Conservation (phyloP, 2,888 invertebrate species). For the Metellina segmentata region DNA sequence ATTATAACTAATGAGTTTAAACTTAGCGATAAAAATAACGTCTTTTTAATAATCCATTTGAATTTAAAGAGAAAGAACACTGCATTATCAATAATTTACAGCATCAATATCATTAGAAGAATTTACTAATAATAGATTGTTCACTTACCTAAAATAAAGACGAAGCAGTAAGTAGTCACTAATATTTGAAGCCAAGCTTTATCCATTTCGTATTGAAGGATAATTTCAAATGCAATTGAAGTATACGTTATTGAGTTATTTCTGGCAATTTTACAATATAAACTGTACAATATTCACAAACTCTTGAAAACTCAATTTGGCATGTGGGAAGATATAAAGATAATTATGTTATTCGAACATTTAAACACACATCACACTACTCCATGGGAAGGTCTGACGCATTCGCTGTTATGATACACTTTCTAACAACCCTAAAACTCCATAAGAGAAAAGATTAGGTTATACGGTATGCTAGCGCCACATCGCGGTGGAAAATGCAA, state of each 20-base stretch:
- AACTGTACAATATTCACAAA: background rate
- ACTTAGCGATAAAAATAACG: background rate
- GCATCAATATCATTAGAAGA: background rate
- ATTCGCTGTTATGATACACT: background rate
- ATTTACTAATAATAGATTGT: background rate
- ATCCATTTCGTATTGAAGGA: no score
- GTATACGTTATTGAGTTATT: background rate
- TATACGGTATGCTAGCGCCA: slow-evolving; percentile 57
- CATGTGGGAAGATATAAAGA: background rate
- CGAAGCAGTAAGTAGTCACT: background rate
- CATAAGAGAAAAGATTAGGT: background rate
- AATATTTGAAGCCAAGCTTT: background rate
- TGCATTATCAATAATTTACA: background rate
- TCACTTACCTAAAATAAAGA: background rate
- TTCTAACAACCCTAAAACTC: background rate
- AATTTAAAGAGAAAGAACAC: background rate
- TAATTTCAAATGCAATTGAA: background rate
- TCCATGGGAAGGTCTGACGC: background rate
- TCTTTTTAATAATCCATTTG: background rate
- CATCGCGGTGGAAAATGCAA: slow-evolving; percentile 40
- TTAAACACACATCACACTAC: background rate
- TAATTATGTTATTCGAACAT: background rate
- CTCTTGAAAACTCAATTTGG: background rate
- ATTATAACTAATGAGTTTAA: background rate
- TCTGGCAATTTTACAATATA: background rate